Evolutionary conservation across 1,140 invertebrate genomes (phyloP).

Genomic region (Arctopsyche grandis): DNA sequence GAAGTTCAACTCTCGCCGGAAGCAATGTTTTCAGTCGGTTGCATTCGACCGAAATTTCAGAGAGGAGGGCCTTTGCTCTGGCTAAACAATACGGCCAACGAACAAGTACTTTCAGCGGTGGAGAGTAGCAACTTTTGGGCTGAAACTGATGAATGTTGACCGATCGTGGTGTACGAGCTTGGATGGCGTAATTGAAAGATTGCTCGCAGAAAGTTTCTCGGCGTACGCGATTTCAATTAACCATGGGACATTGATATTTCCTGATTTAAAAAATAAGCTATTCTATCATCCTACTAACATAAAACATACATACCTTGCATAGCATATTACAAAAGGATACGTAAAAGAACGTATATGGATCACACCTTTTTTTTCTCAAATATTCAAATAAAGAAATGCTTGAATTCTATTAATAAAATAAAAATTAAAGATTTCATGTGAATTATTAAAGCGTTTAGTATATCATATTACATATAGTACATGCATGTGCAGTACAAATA

Average conservation of each 20-base stretch:
- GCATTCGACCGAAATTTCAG: not conserved
- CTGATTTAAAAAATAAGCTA: not conserved
- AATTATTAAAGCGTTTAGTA: too few relatives aligned
- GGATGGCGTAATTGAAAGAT: conserved; percentile 46
- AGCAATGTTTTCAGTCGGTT: conserved; percentile 25
- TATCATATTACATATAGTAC: too few relatives aligned
- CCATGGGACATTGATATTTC: not conserved
- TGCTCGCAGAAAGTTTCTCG: conserved; percentile 36
- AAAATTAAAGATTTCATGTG: too few relatives aligned
- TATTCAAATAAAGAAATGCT: too few relatives aligned
- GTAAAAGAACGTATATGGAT: too few relatives aligned
- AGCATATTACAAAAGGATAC: too few relatives aligned
- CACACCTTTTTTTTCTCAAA: too few relatives aligned
- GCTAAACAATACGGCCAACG: conserved; percentile 23
- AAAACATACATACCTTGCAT: too few relatives aligned
- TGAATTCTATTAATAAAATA: too few relatives aligned
- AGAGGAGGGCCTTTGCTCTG: conserved; percentile 14
- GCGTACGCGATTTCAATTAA: conserved; percentile 49
- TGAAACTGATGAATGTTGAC: conserved; percentile 33
- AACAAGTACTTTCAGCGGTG: not conserved
- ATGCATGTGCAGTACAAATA: too few relatives aligned
- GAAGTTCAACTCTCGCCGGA: not conserved
- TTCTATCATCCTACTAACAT: too few relatives aligned
- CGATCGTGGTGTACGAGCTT: conserved; percentile 41
- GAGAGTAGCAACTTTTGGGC: conserved; percentile 15